Evolutionary conservation across 2,797 vertebrate species (phyloP).

Genomic region (Anabas testudineus): DNA sequence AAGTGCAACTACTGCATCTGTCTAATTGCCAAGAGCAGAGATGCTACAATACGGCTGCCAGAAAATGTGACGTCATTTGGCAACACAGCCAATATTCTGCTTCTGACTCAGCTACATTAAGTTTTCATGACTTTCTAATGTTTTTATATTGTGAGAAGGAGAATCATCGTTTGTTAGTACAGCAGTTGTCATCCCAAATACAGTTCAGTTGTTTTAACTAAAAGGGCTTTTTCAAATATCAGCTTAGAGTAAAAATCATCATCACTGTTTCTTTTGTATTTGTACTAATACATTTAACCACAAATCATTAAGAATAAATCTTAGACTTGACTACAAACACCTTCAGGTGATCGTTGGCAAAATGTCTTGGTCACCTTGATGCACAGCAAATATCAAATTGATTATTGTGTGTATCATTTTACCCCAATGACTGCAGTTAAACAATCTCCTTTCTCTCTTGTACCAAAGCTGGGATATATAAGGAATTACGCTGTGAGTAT

Average conservation of each 20-base stretch:
- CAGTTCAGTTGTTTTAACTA: slow-evolving; percentile 17
- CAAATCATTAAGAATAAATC: slow-evolving; percentile 22
- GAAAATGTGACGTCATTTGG: slow-evolving; percentile 17
- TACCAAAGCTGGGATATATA: slow-evolving; percentile 88
- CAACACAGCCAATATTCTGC: slow-evolving; percentile 15
- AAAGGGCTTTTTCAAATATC: too few species aligned
- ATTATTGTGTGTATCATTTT: slow-evolving; percentile 53
- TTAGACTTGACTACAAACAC: slow-evolving; percentile 30
- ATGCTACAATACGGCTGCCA: slow-evolving; percentile 9
- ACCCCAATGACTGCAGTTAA: slow-evolving; percentile 74
- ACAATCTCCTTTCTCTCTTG: slow-evolving; percentile 84
- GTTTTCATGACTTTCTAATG: slow-evolving; percentile 33
- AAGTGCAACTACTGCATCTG: slow-evolving; percentile 6
- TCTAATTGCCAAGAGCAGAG: slow-evolving; percentile 1
- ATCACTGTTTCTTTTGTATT: too few species aligned
- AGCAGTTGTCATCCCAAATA: slow-evolving; percentile 20
- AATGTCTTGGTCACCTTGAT: slow-evolving; percentile 31
- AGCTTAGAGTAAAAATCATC: too few species aligned
- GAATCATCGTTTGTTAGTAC: slow-evolving; percentile 4
- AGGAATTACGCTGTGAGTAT: slow-evolving; percentile 88
- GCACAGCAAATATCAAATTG: slow-evolving; percentile 47
- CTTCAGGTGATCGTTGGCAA: slow-evolving; percentile 10
- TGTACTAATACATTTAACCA: too few species aligned
- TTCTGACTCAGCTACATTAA: slow-evolving; percentile 13
- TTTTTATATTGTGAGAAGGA: slow-evolving; percentile 11